Percentiles rank a stretch among this genome's conserved stretches.
These are phyloP conservation scores for Branchellion lobata DNA, from an alignment of 2,888 invertebrate species.

Conservation along the genomic window DNA sequence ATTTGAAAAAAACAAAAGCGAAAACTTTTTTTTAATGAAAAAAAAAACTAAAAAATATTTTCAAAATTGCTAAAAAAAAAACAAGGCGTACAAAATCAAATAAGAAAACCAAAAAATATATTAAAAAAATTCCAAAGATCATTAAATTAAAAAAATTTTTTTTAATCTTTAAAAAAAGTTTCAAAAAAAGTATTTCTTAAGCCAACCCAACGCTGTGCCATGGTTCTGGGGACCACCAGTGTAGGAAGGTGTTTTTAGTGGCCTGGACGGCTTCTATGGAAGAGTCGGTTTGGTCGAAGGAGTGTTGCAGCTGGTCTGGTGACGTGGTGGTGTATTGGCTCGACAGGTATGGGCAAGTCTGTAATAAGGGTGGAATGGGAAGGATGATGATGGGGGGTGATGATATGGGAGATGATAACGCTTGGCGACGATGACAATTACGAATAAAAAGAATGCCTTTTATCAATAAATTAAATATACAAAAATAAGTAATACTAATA, in stretches of 20 bases:
- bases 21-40: too few species aligned
- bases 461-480: too few species aligned
- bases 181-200: too few species aligned
- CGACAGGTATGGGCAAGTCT: conserved; percentile 28
- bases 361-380: not conserved
- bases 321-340: not conserved
- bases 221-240: conserved; percentile 5
- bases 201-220: not conserved
- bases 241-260: not conserved
- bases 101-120: not conserved
- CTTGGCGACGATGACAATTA: too few species aligned
- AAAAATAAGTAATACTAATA: too few species aligned
- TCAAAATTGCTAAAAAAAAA: too few species aligned
- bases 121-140: too few species aligned
- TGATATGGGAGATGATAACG: too few species aligned
- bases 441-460: too few species aligned
- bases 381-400: not conserved
- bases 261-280: not conserved
- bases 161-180: too few species aligned
- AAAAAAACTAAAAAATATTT: not conserved
- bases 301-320: conserved; percentile 32
- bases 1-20: too few species aligned
- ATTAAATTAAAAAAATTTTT: too few species aligned
- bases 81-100: not conserved
- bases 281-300: conserved; percentile 13